Percentiles rank a stretch among this genome's conserved stretches.
These are phyloP conservation scores for Lynx canadensis DNA, from an alignment of 2,113 vertebrate species.

Conservation along the genomic window DNA sequence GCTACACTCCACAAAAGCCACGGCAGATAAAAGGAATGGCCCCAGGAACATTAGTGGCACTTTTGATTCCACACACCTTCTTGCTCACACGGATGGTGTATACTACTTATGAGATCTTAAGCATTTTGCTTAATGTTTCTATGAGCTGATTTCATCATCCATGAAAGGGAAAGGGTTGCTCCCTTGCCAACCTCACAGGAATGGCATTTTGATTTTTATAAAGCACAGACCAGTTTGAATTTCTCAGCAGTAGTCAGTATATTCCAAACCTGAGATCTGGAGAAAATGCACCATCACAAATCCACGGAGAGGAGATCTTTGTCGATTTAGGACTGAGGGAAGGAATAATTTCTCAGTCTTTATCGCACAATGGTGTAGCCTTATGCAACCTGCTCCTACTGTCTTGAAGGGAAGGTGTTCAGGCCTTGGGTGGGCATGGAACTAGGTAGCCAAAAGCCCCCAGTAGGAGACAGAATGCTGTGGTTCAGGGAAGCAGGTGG, in stretches of 20 bases:
- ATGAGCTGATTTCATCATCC: constrained; percentile 38
- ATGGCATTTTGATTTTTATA: constrained; percentile 51
- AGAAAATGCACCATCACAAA: background rate
- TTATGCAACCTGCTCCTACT: background rate
- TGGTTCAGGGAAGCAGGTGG: background rate
- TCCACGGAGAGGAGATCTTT: background rate
- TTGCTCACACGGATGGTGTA: background rate
- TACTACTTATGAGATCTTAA: constrained; percentile 36
- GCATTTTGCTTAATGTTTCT: constrained; percentile 52
- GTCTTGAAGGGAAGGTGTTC: background rate
- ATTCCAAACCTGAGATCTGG: background rate
- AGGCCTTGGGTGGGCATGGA: background rate
- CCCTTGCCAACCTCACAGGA: constrained; percentile 21
- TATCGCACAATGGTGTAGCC: background rate
- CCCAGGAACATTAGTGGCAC: constrained; percentile 33
- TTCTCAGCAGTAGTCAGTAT: background rate
- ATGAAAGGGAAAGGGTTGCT: constrained; percentile 35
- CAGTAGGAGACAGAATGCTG: background rate
- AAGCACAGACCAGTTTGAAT: constrained; percentile 45
- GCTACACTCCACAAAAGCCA: constrained; percentile 26
- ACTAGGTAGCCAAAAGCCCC: background rate
- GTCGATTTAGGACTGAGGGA: background rate
- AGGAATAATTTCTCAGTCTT: background rate
- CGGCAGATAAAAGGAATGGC: constrained; percentile 58
- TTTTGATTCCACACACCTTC: constrained; percentile 27